These are phyloP conservation scores for Puma concolor DNA, from an alignment of 2,113 vertebrate genomes.

Conservation along the genomic window DNA sequence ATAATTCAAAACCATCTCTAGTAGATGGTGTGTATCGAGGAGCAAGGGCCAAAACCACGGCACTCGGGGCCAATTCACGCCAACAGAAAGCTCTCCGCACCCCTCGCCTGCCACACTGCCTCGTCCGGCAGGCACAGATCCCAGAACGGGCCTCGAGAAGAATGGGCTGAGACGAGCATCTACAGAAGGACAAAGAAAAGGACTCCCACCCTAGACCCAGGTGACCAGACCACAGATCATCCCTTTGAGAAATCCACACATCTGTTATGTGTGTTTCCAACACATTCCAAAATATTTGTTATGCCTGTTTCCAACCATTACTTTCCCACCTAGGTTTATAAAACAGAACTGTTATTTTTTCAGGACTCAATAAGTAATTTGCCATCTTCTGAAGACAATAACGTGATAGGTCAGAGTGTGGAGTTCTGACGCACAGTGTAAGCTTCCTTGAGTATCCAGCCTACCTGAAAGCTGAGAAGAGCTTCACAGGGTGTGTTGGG, in stretches of 20 bases:
- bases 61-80: neutral
- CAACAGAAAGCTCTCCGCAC: neutral
- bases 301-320: neutral
- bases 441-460: neutral
- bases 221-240: too few species aligned
- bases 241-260: neutral
- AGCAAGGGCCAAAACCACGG: neutral
- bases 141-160: neutral
- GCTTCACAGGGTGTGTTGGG: constrained; percentile 17
- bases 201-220: fast-evolving
- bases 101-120: too few species aligned
- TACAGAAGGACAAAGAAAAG: neutral
- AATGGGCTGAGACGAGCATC: neutral
- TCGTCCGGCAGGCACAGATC: neutral
- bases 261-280: neutral
- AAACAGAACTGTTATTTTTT: neutral
- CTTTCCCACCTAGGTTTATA: neutral
- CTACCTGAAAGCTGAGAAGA: constrained; percentile 65
- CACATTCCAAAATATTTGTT: too few species aligned
- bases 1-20: neutral
- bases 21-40: neutral
- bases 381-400: neutral
- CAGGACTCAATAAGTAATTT: neutral
- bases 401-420: neutral
- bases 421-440: neutral